Conservation (phyloP, 2,797 vertebrate species). For the Heliangelus exortis region DNA sequence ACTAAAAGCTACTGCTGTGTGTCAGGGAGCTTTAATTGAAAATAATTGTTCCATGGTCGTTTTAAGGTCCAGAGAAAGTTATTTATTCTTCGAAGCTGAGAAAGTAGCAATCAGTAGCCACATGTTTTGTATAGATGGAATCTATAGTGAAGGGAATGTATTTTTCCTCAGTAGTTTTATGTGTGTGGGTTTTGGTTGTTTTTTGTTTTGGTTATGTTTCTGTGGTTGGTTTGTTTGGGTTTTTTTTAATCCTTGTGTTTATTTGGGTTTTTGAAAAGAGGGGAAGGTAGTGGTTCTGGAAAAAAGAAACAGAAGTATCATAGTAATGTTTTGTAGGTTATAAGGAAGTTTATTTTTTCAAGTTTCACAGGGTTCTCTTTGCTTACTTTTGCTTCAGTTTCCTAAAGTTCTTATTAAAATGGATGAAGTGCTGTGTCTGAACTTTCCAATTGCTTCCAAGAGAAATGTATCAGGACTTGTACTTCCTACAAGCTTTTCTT, state of each 20-base stretch:
- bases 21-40: too few species aligned
- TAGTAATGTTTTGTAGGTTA: neutral
- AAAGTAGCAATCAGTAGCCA: neutral
- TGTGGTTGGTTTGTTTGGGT: neutral
- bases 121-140: neutral
- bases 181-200: neutral
- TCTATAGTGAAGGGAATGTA: neutral
- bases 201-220: too few species aligned
- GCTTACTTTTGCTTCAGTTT: neutral
- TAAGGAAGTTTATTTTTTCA: neutral
- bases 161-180: neutral
- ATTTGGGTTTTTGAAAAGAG: neutral
- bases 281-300: neutral
- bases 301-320: neutral
- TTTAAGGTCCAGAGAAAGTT: too few species aligned
- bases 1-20: too few species aligned
- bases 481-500: slow-evolving; percentile 16
- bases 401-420: slow-evolving; percentile 38
- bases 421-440: neutral
- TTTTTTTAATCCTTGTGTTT: neutral
- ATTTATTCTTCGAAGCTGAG: too few species aligned
- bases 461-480: neutral
- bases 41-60: too few species aligned
- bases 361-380: neutral
- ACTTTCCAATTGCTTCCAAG: slow-evolving; percentile 6